Evolutionary conservation across 1,140 invertebrate genomes (phyloP), one percentile per base, ranked within the genome.

Genomic region (Aethina tumida): DNA sequence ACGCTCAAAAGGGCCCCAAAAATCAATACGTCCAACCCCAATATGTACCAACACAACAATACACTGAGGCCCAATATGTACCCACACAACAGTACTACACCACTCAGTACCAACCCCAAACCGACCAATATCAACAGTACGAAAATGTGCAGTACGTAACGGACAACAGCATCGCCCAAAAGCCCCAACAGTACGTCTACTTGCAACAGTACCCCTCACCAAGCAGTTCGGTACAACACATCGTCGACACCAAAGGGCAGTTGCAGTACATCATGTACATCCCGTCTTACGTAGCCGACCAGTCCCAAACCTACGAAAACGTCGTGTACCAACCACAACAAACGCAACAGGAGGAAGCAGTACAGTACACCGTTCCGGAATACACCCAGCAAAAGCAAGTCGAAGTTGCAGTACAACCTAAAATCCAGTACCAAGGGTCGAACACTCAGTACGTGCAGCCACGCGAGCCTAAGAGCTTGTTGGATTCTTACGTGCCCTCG

Each of bases 401-500:
- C 16, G 19, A 36, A 37, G 30, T 17, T 8, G 12, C 33, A 17
- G n/a, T 24, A 32, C 10, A 21, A 12, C 12, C 21, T 5, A 39
- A 37, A 35, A 22, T n/a, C 9, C n/a, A 15, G 5, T 28, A 43
- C 31, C 21, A 37, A n/a, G 10, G 15, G 4, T 30, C 28, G n/a
- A 22, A 27, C 20, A 14, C 34, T 15, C 36, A 49, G 17, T 17
- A 20, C 13, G 8, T 42, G 14, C 25, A 35, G 6, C 52, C 50
- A 44, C 39, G 41, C 17, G 49, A 52, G 37, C 53, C 55, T 2
- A 51, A 55, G 31, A 54, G 51, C 35, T 21, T 58, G 2, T 36
- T 58, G 26, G 55, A 58, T 45, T 58, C 55, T n/a, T 58, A 58
- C 15, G 47, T 58, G 18, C 55, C 55, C 7, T 58, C 55, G 6